These are phyloP conservation scores for Bombus difficillimus DNA, from an alignment of 1,140 invertebrate species.

Conservation along the genomic window DNA sequence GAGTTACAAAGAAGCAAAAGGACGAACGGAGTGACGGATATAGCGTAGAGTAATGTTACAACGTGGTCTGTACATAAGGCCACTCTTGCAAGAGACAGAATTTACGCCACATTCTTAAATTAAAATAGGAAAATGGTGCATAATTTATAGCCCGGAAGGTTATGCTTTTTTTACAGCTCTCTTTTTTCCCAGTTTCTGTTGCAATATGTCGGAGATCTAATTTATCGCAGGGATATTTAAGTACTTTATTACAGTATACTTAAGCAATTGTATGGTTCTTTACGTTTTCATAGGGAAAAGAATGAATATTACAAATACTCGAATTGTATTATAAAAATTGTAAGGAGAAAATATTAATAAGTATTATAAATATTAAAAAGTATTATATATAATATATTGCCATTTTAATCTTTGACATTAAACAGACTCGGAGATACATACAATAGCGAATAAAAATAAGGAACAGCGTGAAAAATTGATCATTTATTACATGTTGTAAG, in stretches of 20 bases:
- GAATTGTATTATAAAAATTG: not conserved
- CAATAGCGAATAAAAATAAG: no score
- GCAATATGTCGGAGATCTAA: not conserved
- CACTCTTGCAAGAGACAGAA: not conserved
- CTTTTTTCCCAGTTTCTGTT: not conserved
- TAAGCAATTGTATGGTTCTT: not conserved
- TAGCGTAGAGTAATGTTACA: not conserved
- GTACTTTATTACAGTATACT: not conserved
- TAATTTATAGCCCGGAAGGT: not conserved
- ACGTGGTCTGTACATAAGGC: not conserved
- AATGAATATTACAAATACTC: not conserved
- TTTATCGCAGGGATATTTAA: not conserved
- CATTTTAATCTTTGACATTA: not conserved
- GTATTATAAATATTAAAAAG: not conserved
- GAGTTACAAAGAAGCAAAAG: not conserved
- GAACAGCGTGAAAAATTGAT: no score
- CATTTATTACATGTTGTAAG: no score
- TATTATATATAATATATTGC: not conserved
- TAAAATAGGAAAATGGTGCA: constrained; percentile 15
- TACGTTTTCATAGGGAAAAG: not conserved
- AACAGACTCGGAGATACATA: no score
- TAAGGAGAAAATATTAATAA: not conserved
- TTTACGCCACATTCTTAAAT: constrained; percentile 1
- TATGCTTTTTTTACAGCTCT: not conserved
- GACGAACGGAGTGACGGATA: not conserved